Conservation (phyloP, 2,113 vertebrate species). For the Hippocampus mohnikei region DNA sequence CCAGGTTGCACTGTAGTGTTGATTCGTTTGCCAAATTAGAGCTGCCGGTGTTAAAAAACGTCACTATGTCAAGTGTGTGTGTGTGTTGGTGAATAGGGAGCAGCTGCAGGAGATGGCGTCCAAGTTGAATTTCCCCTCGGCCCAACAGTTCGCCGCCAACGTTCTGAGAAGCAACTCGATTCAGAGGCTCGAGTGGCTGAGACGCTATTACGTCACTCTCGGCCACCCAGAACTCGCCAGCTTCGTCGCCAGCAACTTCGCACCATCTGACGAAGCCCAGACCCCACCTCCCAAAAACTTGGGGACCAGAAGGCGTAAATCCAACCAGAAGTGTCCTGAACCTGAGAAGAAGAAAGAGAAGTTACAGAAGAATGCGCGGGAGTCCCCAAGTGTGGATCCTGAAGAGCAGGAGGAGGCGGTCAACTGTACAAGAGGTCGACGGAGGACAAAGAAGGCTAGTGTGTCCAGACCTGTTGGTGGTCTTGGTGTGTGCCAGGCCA, state of each 20-base stretch:
- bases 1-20: neutral
- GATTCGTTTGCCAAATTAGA: conserved; percentile 1
- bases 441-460: conserved; percentile 55
- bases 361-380: conserved; percentile 32
- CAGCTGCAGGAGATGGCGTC: conserved; percentile 86
- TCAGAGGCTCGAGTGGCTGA: conserved; percentile 77
- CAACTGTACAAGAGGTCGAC: conserved; percentile 40
- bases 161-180: conserved; percentile 74
- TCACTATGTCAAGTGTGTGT: conserved; percentile 1
- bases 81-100: conserved; percentile 68
- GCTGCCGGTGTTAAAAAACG: neutral
- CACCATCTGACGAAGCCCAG: conserved; percentile 35
- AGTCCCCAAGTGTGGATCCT: conserved; percentile 26
- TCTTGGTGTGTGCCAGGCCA: conserved; percentile 43
- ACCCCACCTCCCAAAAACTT: conserved; percentile 21
- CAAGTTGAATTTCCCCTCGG: conserved; percentile 72
- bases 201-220: conserved; percentile 76
- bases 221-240: conserved; percentile 71
- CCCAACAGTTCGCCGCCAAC: conserved; percentile 74
- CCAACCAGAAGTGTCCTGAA: conserved; percentile 10
- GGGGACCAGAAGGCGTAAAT: conserved; percentile 16
- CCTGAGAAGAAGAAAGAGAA: conserved; percentile 33
- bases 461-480: conserved; percentile 51
- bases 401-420: conserved; percentile 45
- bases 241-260: conserved; percentile 62